These are phyloP conservation scores for Pavo muticus DNA, from an alignment of 2,113 vertebrate species.

Conservation along the genomic window DNA sequence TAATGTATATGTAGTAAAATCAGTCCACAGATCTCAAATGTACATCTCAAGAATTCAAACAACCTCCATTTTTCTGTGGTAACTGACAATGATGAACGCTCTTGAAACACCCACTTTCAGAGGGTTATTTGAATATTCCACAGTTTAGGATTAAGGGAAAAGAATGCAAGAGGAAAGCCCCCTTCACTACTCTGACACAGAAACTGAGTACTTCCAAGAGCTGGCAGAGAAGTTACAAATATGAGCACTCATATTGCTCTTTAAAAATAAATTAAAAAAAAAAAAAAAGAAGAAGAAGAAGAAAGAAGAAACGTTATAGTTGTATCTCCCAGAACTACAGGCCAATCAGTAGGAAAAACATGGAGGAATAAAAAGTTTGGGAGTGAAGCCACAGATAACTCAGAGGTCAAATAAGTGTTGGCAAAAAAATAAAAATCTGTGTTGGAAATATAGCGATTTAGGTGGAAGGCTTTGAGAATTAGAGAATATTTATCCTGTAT, in stretches of 20 bases:
- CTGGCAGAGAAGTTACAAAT: not conserved
- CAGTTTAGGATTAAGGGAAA: not conserved
- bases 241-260: not conserved
- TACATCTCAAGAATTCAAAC: not conserved
- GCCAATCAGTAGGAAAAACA: not conserved
- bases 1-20: not conserved
- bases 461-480: not conserved
- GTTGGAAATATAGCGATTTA: not conserved
- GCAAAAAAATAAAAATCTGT: fast-evolving
- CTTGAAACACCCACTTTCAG: not conserved
- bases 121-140: not conserved
- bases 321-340: not conserved
- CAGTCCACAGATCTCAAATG: not conserved
- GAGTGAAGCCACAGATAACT: not conserved
- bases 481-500: not conserved
- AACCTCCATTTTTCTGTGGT: not conserved
- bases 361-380: not conserved
- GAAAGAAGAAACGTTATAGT: not conserved
- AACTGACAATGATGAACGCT: not conserved
- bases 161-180: not conserved
- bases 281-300: too few relatives aligned
- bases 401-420: not conserved
- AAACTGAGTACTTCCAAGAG: not conserved
- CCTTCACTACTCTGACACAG: not conserved
- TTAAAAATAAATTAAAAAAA: not conserved